Conservation (phyloP, 2,888 invertebrate species). For the Campopleginae sp. region DNA sequence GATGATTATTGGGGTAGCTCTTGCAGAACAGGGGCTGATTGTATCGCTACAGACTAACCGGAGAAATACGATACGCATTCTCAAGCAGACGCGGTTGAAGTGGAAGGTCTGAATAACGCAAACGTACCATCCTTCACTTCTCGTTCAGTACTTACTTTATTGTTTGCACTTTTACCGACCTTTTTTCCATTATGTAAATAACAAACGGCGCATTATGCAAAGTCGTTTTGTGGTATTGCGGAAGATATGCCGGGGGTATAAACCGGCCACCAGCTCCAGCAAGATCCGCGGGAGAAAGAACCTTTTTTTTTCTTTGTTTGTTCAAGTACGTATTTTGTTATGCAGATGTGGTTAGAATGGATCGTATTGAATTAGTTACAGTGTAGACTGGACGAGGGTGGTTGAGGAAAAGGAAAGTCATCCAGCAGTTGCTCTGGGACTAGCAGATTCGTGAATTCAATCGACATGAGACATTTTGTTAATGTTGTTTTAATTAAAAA, state of each 20-base stretch:
- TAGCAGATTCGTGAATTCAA: not conserved
- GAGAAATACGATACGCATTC: slow-evolving; percentile 56
- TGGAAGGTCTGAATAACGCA: slow-evolving; percentile 33
- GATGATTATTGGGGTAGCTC: slow-evolving; percentile 59
- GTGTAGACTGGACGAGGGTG: not conserved
- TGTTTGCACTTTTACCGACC: slow-evolving; percentile 67
- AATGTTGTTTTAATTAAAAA: not conserved
- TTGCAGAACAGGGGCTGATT: slow-evolving; percentile 46
- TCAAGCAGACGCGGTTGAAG: slow-evolving; percentile 18
- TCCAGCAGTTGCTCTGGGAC: not conserved
- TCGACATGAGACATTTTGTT: not conserved
- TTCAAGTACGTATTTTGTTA: slow-evolving; percentile 55
- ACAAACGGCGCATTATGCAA: slow-evolving; percentile 68
- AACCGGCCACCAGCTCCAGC: slow-evolving; percentile 27
- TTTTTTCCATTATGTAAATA: slow-evolving; percentile 70
- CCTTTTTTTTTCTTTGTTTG: slow-evolving; percentile 34
- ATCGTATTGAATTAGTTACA: slow-evolving; percentile 31
- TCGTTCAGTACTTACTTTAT: slow-evolving; percentile 66
- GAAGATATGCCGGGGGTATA: slow-evolving; percentile 35
- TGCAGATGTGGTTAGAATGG: slow-evolving; percentile 53
- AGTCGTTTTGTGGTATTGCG: slow-evolving; percentile 65
- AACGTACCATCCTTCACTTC: slow-evolving; percentile 42
- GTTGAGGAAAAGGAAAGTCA: not conserved
- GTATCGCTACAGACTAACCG: slow-evolving; percentile 47
- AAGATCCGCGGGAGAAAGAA: not conserved